phyloP scores from a whole-genome alignment of 2,113 vertebrate species.

The Alexandromys fortis region DNA sequence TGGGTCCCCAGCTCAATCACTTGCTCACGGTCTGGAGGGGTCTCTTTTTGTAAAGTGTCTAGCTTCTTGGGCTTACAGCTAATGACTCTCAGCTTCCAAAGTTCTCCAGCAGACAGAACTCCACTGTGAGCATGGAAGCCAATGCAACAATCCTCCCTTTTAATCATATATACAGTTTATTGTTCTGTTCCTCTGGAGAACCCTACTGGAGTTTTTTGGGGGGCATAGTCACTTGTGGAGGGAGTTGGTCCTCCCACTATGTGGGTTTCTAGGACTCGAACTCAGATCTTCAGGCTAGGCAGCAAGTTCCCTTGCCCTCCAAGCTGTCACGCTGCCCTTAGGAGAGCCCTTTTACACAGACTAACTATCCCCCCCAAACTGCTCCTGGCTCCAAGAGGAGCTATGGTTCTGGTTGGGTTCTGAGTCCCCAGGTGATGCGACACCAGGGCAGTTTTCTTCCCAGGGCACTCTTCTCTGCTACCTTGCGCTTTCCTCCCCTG shows the following conservation, averaged over 20 bases:
- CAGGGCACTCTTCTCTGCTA: neutral
- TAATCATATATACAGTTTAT: neutral
- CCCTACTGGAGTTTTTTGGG: rapidly evolving
- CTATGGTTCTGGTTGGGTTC: neutral
- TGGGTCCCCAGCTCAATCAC: neutral
- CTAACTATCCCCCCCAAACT: neutral
- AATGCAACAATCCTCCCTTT: neutral
- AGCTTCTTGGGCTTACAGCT: neutral
- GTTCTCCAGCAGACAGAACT: neutral
- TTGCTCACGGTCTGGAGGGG: no score
- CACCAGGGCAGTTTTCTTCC: neutral
- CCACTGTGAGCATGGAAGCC: neutral
- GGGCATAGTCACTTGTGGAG: neutral
- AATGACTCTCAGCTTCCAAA: neutral
- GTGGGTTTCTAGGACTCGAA: neutral
- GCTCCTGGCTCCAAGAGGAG: neutral
- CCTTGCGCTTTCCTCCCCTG: rapidly evolving
- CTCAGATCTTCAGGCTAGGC: neutral
- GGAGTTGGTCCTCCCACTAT: neutral
- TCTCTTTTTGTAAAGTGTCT: neutral
- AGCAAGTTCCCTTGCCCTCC: no score
- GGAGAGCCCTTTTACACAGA: neutral
- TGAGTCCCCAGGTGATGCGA: neutral
- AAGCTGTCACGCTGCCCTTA: neutral
- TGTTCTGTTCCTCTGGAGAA: neutral